Percentiles rank a stretch among this genome's conserved stretches.
Evolutionary conservation across 2,797 vertebrate genomes (phyloP).

Genomic region (Sebastes paucispinis): DNA sequence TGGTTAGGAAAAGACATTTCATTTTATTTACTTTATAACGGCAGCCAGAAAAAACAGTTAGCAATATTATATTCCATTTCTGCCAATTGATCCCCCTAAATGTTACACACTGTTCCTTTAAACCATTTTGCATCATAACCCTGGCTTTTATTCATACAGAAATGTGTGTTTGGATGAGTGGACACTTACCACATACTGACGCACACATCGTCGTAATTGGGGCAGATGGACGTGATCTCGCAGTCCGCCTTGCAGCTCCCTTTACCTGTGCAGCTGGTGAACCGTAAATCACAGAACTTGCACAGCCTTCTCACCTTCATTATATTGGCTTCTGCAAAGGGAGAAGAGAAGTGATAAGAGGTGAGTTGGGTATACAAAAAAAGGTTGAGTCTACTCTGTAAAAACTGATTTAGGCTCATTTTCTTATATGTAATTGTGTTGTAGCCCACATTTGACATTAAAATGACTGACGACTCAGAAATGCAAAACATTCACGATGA

Average conservation of each 20-base stretch:
- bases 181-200: conserved; percentile 78
- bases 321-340: conserved; percentile 40
- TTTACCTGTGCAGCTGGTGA: conserved; percentile 60
- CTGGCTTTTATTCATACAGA: not conserved
- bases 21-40: too few relatives aligned
- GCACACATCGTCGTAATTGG: conserved; percentile 63
- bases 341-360: not conserved
- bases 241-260: conserved; percentile 71
- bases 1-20: too few relatives aligned
- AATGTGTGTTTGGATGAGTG: not conserved
- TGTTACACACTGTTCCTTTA: too few relatives aligned
- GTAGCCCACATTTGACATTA: not conserved
- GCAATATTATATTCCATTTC: too few relatives aligned
- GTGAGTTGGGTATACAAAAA: not conserved
- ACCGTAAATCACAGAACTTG: conserved; percentile 75
- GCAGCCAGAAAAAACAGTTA: too few relatives aligned
- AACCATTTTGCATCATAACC: not conserved
- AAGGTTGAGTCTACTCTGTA: not conserved
- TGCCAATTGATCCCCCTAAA: too few relatives aligned
- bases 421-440: not conserved
- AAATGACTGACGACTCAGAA: not conserved
- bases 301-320: conserved; percentile 46
- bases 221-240: conserved; percentile 63
- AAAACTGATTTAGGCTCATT: not conserved
- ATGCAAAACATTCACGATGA: not conserved